A percentile compares a stretch with the other conserved stretches of the same genome.
Evolutionary conservation across 2,113 vertebrate genomes (phyloP).

Genomic region (Catharus minimus): DNA sequence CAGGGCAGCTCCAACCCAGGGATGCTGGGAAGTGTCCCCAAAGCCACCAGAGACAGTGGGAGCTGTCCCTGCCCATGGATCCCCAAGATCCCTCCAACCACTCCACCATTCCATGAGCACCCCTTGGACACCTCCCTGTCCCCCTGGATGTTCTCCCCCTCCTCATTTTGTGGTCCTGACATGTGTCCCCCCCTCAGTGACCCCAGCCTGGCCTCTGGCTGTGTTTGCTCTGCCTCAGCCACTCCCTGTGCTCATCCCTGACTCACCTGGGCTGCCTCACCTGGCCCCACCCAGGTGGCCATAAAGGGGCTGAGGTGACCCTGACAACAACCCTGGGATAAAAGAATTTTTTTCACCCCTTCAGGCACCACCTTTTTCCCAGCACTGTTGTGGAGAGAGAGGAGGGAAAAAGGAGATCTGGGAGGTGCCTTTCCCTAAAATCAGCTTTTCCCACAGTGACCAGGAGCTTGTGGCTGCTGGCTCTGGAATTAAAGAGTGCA

Average conservation of each 20-base stretch:
- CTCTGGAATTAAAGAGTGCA: too few species aligned
- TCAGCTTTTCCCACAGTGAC: not conserved
- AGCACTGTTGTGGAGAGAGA: rapidly evolving
- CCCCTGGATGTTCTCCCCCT: not conserved
- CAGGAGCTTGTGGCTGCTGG: not conserved
- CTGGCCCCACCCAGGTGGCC: not conserved
- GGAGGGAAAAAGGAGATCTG: not conserved
- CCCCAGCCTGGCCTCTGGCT: rapidly evolving
- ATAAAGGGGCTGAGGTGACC: not conserved
- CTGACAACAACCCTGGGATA: not conserved
- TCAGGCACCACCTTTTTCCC: not conserved
- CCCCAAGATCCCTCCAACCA: too few species aligned
- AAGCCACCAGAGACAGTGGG: too few species aligned
- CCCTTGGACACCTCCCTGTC: not conserved
- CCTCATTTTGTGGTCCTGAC: not conserved
- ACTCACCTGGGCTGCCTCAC: not conserved
- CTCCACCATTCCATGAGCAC: too few species aligned
- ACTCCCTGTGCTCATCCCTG: not conserved
- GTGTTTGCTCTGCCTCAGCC: rapidly evolving
- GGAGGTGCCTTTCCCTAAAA: not conserved
- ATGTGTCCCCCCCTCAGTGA: not conserved
- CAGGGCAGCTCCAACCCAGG: too few species aligned
- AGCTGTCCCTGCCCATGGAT: too few species aligned
- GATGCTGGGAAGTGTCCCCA: too few species aligned
- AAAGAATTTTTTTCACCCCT: not conserved